Base-by-base conservation (phyloP, 2,888 invertebrate genomes). In the Drosophila suboccidentalis region DNA sequence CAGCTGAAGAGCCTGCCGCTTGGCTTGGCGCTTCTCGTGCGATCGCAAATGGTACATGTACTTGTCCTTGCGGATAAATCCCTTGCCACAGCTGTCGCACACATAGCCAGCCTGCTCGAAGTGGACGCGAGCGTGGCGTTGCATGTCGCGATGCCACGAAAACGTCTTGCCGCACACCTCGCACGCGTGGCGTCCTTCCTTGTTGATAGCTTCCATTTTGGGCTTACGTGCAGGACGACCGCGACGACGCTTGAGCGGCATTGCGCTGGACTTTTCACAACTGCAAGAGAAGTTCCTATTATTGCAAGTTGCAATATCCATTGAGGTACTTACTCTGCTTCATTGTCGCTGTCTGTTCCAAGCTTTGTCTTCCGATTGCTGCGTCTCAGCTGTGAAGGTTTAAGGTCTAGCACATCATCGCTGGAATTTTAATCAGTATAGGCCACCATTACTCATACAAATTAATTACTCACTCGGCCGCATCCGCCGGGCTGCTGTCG, bases 101-200 rank as follows among this genome's bases (percentile, higher is more conserved):
- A 82, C 74, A 38, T 65, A 82, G 0, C 66, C 57, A 1, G 83
- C 85, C 38, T 82, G 78, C 1, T 85, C 88, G 13, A 78, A 88
- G 60, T 92, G 92, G 0, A 76, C 77, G 32, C 85, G 86, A 9
- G 89, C 84, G 60, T 92, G 92, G 0, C 92, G 90, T 34, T 86
- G 87, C 62, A 92, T 81, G 71, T 92, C 92, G 11, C 91, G 91
- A 36, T 87, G 83, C 87, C 91, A 90, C 0, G 91, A 90, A 53
- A 92, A 92, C 0, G 89, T 87, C 71, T 91, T 91, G 19, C 78
- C 82, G 41, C 92, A 92, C n/a, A 81, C 80, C 4, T 86, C 73
- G 29, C 92, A 92, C 0, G 71, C 82, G 63, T 88, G 89, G 4
- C 91, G 87, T 0, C 84, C 89, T 1, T 78, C 71, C 15, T 77